phyloP scores from a whole-genome alignment of 2,888 invertebrate genomes.

The Andrena dorsata region DNA sequence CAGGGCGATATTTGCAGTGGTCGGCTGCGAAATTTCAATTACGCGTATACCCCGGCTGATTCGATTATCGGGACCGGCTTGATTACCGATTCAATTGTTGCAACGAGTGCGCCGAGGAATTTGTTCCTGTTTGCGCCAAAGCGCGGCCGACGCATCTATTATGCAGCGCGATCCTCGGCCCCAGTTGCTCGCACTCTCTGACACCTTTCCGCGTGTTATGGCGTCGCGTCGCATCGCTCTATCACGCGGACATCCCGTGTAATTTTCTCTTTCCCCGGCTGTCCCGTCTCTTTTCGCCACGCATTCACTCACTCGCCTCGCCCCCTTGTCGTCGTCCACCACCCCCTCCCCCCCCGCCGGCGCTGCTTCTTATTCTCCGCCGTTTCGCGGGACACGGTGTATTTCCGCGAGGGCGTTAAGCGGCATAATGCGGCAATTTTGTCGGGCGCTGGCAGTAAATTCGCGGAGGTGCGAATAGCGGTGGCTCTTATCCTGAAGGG shows the following conservation, averaged over 20 bases:
- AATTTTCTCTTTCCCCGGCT: conserved; percentile 51
- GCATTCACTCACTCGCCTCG: background rate
- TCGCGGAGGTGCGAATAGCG: conserved; percentile 63
- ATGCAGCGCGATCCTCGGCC: conserved; percentile 66
- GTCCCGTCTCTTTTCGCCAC: conserved; percentile 36
- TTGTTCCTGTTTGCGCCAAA: conserved; percentile 74
- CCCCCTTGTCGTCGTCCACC: background rate
- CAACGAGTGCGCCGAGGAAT: conserved; percentile 75
- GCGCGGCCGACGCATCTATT: conserved; percentile 72
- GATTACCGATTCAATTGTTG: conserved; percentile 82
- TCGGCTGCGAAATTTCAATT: conserved; percentile 79
- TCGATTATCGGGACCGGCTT: conserved; percentile 77
- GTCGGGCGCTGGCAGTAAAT: conserved; percentile 72
- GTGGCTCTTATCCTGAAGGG: conserved; percentile 60
- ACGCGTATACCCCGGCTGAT: conserved; percentile 73
- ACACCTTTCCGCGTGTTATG: conserved; percentile 58
- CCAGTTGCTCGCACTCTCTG: conserved; percentile 48
- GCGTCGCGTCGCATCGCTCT: conserved; percentile 50
- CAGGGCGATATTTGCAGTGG: conserved; percentile 72
- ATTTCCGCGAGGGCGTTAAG: conserved; percentile 63
- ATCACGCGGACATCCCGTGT: conserved; percentile 57
- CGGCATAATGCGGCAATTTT: conserved; percentile 75
- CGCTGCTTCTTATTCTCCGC: conserved; percentile 35
- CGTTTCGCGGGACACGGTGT: conserved; percentile 43
- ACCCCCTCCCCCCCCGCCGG: background rate